A percentile compares a stretch with the other conserved stretches of the same genome.
These are phyloP conservation scores for Leptinotarsa tumamoca DNA, from an alignment of 2,888 invertebrate genomes.

Conservation along the genomic window DNA sequence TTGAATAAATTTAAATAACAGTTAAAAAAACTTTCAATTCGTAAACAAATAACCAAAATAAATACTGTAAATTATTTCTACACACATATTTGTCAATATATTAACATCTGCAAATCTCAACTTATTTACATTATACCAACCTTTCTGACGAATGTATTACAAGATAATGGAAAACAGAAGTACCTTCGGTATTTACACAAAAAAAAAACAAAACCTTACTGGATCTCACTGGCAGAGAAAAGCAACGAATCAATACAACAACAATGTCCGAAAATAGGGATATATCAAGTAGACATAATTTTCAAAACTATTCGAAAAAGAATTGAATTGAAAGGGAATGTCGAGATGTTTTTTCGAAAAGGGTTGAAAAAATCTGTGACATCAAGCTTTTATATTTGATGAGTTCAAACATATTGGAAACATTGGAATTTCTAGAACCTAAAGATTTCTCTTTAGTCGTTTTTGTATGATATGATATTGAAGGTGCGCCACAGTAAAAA, in stretches of 20 bases:
- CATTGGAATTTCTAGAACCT: too few relatives aligned
- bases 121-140: constrained; percentile 40
- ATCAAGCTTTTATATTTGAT: too few relatives aligned
- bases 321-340: not conserved
- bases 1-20: constrained; percentile 2
- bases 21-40: not conserved
- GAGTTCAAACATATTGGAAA: too few relatives aligned
- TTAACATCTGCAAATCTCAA: constrained; percentile 43
- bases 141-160: constrained; percentile 1
- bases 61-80: constrained; percentile 12
- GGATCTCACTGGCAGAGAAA: constrained; percentile 4
- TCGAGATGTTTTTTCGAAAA: too few relatives aligned
- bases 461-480: too few relatives aligned
- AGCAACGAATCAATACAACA: not conserved
- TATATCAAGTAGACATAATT: not conserved
- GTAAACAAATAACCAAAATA: constrained; percentile 13
- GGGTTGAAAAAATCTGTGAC: too few relatives aligned
- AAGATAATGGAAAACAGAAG: constrained; percentile 20
- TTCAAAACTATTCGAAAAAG: not conserved
- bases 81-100: constrained; percentile 36
- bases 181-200: constrained; percentile 31
- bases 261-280: too few relatives aligned
- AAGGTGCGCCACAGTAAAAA: too few relatives aligned
- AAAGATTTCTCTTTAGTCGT: too few relatives aligned
- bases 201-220: constrained; percentile 17